Evolutionary conservation across 2,888 invertebrate species (phyloP).

Genomic region (Patella caerulea): DNA sequence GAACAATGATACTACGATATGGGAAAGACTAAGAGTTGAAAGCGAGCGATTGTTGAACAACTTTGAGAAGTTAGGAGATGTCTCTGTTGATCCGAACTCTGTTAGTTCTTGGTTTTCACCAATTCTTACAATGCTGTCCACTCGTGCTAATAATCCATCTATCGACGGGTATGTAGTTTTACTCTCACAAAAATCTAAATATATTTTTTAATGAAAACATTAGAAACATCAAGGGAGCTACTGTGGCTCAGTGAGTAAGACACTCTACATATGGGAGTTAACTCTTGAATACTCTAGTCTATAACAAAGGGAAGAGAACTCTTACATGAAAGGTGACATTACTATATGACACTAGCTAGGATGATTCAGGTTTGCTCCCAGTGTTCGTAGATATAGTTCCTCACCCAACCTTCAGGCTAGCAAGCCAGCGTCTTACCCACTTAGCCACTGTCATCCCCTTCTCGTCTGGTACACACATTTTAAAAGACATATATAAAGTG

Average conservation of each 20-base stretch:
- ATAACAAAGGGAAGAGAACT: too few species aligned
- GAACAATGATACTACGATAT: not conserved
- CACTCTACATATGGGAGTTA: not conserved
- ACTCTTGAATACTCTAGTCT: too few species aligned
- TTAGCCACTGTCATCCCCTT: too few species aligned
- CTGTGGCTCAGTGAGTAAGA: too few species aligned
- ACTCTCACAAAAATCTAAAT: not conserved
- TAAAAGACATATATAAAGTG: too few species aligned
- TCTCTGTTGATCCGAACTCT: slow-evolving; percentile 13
- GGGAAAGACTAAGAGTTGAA: not conserved
- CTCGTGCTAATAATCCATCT: not conserved
- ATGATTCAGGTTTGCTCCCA: slow-evolving; percentile 10
- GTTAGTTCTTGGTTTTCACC: slow-evolving; percentile 17
- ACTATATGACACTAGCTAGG: not conserved
- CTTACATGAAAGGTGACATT: too few species aligned
- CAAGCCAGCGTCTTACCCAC: too few species aligned
- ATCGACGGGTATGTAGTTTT: slow-evolving; percentile 2
- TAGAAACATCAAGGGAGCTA: not conserved
- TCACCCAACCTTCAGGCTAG: too few species aligned
- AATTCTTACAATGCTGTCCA: slow-evolving; percentile 6
- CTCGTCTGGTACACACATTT: too few species aligned
- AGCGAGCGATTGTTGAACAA: slow-evolving; percentile 14
- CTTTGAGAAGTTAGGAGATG: slow-evolving; percentile 18
- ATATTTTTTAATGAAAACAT: not conserved
- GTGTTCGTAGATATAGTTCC: too few species aligned